These are phyloP conservation scores for Rhingia campestris DNA, from an alignment of 2,888 invertebrate genomes.

Conservation along the genomic window DNA sequence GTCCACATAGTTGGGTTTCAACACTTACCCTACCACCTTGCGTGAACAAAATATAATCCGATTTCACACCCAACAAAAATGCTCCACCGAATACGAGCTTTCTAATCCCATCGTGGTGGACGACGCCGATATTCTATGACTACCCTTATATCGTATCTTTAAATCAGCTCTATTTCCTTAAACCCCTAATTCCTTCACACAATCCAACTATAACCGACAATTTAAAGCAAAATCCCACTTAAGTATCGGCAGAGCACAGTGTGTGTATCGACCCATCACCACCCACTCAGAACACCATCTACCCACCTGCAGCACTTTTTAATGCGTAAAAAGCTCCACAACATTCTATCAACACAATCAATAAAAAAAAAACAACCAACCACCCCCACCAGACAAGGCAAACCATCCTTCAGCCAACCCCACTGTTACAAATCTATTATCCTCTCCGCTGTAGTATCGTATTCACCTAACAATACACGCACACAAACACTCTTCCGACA, in stretches of 20 bases:
- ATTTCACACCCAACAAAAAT: constrained; percentile 25
- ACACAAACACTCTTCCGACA: constrained; percentile 4
- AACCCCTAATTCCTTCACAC: constrained; percentile 26
- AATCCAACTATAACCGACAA: constrained; percentile 22
- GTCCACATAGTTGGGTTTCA: no score
- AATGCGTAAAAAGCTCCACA: constrained; percentile 45
- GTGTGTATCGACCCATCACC: constrained; percentile 16
- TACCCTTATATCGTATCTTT: constrained; percentile 49
- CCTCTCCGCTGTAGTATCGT: constrained; percentile 23
- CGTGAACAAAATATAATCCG: constrained; percentile 20
- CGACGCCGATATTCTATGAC: constrained; percentile 29
- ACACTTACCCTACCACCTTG: background rate
- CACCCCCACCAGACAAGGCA: constrained; percentile 13
- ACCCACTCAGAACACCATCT: background rate
- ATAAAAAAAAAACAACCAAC: constrained; percentile 33
- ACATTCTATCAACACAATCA: constrained; percentile 57
- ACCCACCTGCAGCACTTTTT: constrained; percentile 4
- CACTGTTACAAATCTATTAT: constrained; percentile 33
- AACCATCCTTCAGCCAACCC: constrained; percentile 3
- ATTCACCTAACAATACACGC: constrained; percentile 44
- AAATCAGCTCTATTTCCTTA: constrained; percentile 47
- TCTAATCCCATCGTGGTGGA: constrained; percentile 34
- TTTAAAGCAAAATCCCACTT: constrained; percentile 49
- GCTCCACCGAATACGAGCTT: background rate
- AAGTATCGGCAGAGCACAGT: constrained; percentile 26